Evolutionary conservation across 2,888 invertebrate species (phyloP), one percentile per base, ranked within the genome.

Genomic region (Choristoneura rosaceana): DNA sequence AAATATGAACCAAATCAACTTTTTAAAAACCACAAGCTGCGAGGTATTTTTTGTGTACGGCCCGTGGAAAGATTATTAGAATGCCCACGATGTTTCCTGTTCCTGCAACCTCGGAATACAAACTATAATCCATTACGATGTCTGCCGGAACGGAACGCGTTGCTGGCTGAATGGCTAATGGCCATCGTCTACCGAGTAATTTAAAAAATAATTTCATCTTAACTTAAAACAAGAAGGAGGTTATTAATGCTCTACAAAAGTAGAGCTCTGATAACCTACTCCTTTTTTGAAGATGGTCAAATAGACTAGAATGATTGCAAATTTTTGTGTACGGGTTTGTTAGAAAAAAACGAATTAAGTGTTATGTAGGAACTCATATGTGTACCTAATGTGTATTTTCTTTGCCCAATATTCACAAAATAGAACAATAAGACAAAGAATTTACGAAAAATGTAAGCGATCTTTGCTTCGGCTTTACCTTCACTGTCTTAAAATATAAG

Each of bases 121-220:
- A 69, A 73, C 69, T 52, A 69, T 64, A 62, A 62, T 78, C 79
- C 77, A 79, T 80, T 81, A 82, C 82, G 78, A 80, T 79, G 82
- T 78, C 86, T 82, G 81, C 78, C 85, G 86, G 85, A 86, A 86
- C 88, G 89, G 86, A 90, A 89, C 88, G 85, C 88, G 84, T n/a
- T 71, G 71, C 71, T 68, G 71, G 71, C 67, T 68, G 63, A 71
- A 71, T 71, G 62, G 62, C 17, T 71, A 71, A 71, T 67, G 66
- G 45, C 62, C 38, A 47, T 34, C 41, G 62, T 47, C 38, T 34
- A 41, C 62, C 7, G 14, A 12, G 25, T 47, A 45, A 43, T 45
- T 43, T 45, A 62, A 25, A 47, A 62, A 62, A 34, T 14, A 45
- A 25, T 7, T 7, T 38, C 25, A 25, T 7, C 25, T 45, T 33